Percentiles rank a stretch among this genome's conserved stretches.
Conservation (phyloP, 53 echinoderm and acorn worm genomes). For the Paracentrotus lividus region DNA sequence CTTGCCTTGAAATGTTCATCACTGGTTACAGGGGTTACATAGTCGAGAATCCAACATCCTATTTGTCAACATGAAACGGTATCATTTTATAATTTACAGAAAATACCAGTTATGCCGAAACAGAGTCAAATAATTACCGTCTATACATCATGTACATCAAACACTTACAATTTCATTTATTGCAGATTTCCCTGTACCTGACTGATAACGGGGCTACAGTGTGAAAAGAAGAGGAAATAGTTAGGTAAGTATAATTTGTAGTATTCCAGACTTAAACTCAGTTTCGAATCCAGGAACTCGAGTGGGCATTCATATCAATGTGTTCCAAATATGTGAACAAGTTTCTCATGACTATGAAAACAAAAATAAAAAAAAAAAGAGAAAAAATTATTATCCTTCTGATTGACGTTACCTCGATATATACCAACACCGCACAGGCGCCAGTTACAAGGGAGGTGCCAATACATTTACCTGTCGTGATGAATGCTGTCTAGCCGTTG, state of each 20-base stretch:
- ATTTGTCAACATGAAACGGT: background rate
- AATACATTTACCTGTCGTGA: background rate
- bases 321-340: background rate
- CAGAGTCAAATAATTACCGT: too few species aligned
- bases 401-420: background rate
- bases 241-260: too few species aligned
- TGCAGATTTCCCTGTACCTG: too few species aligned
- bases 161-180: too few species aligned
- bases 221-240: too few species aligned
- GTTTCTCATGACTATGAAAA: background rate
- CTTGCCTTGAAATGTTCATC: background rate
- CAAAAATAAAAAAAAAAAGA: background rate
- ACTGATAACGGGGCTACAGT: too few species aligned
- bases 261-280: too few species aligned
- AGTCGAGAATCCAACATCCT: background rate
- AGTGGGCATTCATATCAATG: background rate
- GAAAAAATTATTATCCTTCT: background rate
- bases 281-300: too few species aligned
- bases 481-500: background rate
- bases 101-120: too few species aligned
- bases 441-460: background rate
- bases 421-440: background rate
- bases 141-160: too few species aligned
- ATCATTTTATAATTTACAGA: too few species aligned
- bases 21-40: background rate